Conservation (phyloP, 2,888 invertebrate genomes). For the Macrophya alboannulata region DNA sequence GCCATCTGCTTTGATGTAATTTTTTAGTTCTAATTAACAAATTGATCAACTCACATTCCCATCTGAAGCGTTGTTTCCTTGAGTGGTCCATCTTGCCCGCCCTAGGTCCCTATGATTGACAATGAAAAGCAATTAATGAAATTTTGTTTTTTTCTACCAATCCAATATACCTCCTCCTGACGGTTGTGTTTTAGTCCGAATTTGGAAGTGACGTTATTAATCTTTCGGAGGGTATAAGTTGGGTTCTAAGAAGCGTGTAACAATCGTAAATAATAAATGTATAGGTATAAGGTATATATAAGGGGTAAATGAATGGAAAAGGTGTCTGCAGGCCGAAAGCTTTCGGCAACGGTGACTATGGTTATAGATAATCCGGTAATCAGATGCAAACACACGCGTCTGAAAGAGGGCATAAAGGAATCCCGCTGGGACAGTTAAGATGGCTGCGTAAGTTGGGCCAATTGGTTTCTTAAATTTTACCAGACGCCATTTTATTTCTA, state of each 20-base stretch:
- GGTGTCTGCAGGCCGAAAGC: not conserved
- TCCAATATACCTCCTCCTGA: not conserved
- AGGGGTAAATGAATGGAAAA: not conserved
- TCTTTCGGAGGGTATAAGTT: conserved; percentile 20
- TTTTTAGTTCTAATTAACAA: too few relatives aligned
- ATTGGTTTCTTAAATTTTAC: not conserved
- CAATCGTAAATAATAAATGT: conserved; percentile 51
- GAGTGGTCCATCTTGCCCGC: too few relatives aligned
- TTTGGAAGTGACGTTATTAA: conserved; percentile 1
- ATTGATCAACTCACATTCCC: too few relatives aligned
- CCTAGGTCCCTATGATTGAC: not conserved
- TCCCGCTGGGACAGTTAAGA: conserved; percentile 30
- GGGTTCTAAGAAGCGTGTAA: conserved; percentile 43
- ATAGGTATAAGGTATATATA: not conserved
- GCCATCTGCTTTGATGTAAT: too few relatives aligned
- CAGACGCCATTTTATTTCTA: not conserved
- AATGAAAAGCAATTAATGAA: not conserved
- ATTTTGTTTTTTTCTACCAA: not conserved
- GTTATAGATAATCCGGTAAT: conserved; percentile 54
- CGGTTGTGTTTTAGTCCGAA: not conserved
- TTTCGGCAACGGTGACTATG: not conserved
- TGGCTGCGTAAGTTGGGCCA: not conserved
- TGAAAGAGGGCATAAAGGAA: not conserved
- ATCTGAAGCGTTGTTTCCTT: too few relatives aligned
- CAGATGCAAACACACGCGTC: conserved; percentile 54